Evolutionary conservation across 2,113 vertebrate species (phyloP).

Genomic region (Psephotus haematonotus): DNA sequence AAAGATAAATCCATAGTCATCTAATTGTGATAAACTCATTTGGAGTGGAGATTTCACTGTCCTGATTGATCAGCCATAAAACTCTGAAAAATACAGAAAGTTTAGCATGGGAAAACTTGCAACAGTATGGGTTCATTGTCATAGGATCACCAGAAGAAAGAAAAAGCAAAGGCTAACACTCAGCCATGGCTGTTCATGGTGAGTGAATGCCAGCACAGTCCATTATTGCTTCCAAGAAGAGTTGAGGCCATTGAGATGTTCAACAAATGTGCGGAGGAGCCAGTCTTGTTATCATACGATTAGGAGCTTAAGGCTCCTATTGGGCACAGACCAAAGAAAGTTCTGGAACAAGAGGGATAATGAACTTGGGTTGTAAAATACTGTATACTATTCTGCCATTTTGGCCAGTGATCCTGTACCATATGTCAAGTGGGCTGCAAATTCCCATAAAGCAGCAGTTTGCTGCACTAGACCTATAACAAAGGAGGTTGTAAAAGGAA

Average conservation of each 20-base stretch:
- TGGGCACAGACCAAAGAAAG: slow-evolving; percentile 37
- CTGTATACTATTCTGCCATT: slow-evolving; percentile 33
- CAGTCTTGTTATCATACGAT: not conserved
- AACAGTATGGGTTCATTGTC: not conserved
- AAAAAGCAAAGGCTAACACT: not conserved
- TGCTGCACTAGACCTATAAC: slow-evolving; percentile 48
- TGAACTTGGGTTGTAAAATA: slow-evolving; percentile 43
- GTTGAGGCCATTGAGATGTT: not conserved
- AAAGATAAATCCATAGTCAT: not conserved
- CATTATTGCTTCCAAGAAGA: not conserved
- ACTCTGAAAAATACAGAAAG: not conserved
- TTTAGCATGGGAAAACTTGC: not conserved
- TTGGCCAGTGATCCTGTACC: slow-evolving; percentile 58
- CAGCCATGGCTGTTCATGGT: not conserved
- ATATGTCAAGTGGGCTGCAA: slow-evolving; percentile 69
- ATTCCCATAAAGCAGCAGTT: slow-evolving; percentile 66
- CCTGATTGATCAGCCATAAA: not conserved
- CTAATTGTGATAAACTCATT: not conserved
- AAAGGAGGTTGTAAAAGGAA: slow-evolving; percentile 59
- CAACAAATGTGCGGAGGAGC: not conserved
- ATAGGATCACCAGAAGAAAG: not conserved
- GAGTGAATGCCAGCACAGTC: not conserved
- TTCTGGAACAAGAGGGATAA: slow-evolving; percentile 32
- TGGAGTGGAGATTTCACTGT: not conserved
- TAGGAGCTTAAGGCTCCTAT: not conserved